Conservation (phyloP, 53 echinoderm and acorn worm species). For the Crossaster papposus region DNA sequence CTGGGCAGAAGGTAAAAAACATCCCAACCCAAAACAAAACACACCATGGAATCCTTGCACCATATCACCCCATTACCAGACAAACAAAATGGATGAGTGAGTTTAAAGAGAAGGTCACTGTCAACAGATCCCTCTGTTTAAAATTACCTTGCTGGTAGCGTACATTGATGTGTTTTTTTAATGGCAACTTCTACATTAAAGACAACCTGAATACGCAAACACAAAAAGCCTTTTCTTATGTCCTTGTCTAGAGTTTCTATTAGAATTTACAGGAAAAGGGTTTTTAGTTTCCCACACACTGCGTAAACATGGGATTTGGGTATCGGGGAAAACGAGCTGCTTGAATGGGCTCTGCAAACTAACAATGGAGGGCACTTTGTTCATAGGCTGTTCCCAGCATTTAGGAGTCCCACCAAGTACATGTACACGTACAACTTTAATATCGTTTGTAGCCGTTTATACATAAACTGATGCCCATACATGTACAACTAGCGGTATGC, state of each 20-base stretch:
- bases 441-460: no score
- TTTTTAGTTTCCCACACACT: neutral
- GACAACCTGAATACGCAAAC: constrained; percentile 29
- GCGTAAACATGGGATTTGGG: constrained; percentile 4
- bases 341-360: neutral
- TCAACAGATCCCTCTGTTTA: constrained; percentile 38
- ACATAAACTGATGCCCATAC: no score
- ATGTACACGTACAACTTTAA: no score
- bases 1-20: neutral
- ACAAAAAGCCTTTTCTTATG: constrained; percentile 5
- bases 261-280: neutral
- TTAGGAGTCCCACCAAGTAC: no score
- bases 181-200: neutral
- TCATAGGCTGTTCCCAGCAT: no score
- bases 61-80: constrained; percentile 44
- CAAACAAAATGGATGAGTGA: constrained; percentile 41
- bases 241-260: neutral
- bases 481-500: no score
- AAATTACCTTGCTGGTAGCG: neutral
- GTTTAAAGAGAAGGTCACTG: constrained; percentile 10
- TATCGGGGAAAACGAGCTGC: neutral
- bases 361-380: no score
- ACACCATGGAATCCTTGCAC: constrained; percentile 23
- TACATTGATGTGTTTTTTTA: neutral
- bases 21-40: constrained; percentile 29